Evolutionary conservation across 2,888 invertebrate species (phyloP).

Genomic region (Corbicula japonica): DNA sequence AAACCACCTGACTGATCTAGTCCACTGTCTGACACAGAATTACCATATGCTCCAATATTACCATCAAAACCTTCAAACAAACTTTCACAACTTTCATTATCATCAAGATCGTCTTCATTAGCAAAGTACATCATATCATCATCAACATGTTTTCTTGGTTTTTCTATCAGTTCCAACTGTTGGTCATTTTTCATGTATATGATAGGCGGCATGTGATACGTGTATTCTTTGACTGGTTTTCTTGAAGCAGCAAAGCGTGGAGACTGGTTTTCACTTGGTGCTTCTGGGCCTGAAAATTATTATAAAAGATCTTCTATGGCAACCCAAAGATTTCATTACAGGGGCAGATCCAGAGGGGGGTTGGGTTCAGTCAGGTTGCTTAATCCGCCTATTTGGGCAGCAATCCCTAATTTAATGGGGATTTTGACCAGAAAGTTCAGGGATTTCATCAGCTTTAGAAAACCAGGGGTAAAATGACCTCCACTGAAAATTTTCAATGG

Average conservation of each 20-base stretch:
- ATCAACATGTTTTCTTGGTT: slow-evolving; percentile 50
- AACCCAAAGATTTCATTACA: background rate
- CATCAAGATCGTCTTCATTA: slow-evolving; percentile 57
- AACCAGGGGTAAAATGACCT: too few species aligned
- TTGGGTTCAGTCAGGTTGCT: too few species aligned
- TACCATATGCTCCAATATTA: slow-evolving; percentile 12
- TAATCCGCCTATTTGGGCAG: too few species aligned
- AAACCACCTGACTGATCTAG: slow-evolving; percentile 31
- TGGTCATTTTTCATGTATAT: slow-evolving; percentile 67
- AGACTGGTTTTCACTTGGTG: background rate
- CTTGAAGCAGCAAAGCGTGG: slow-evolving; percentile 5
- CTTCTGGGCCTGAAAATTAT: slow-evolving; percentile 39
- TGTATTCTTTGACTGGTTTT: slow-evolving; percentile 45
- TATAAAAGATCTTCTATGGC: slow-evolving; percentile 32
- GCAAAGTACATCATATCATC: slow-evolving; percentile 67
- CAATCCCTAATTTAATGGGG: too few species aligned
- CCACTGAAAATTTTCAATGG: too few species aligned
- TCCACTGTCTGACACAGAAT: slow-evolving; percentile 24
- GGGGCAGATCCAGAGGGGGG: too few species aligned
- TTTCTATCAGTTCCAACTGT: slow-evolving; percentile 60
- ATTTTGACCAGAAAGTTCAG: too few species aligned
- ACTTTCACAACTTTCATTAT: slow-evolving; percentile 46
- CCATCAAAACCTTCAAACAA: slow-evolving; percentile 56
- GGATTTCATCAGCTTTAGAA: too few species aligned
- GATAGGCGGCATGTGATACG: slow-evolving; percentile 59